Percentiles rank a stretch among this genome's conserved stretches.
phyloP scores from a whole-genome alignment of 2,113 vertebrate species.

The Nycticorax nycticorax region DNA sequence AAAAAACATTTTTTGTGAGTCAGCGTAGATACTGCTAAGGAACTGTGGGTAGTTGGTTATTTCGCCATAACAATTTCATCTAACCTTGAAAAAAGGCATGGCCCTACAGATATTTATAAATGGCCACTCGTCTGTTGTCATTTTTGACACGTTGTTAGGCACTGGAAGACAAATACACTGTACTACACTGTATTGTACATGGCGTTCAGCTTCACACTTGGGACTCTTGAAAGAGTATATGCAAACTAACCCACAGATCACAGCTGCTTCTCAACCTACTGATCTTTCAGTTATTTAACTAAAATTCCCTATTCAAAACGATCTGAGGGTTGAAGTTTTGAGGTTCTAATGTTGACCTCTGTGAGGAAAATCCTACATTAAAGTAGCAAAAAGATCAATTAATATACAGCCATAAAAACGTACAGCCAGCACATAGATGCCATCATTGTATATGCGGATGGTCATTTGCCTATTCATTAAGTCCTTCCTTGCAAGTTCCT shows the following conservation, averaged over 20 bases:
- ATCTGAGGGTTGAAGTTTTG: background rate
- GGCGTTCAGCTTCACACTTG: background rate
- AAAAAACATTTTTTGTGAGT: background rate
- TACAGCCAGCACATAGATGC: background rate
- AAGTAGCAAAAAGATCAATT: background rate
- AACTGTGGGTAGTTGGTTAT: background rate
- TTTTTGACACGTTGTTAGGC: background rate
- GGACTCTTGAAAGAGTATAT: background rate
- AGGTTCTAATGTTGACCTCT: background rate
- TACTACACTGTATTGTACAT: background rate
- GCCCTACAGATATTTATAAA: background rate
- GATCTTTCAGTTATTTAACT: background rate
- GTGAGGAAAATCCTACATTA: background rate
- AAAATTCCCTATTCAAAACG: background rate
- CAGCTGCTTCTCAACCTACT: background rate
- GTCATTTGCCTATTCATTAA: background rate
- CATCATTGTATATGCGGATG: background rate
- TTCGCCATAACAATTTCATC: background rate
- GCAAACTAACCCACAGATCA: background rate
- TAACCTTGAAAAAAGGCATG: background rate
- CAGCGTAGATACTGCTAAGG: background rate
- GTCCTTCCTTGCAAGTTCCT: background rate
- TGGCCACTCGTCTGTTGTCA: background rate
- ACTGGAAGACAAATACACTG: background rate
- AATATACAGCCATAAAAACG: background rate